These are phyloP conservation scores for Limenitis camilla DNA, from an alignment of 2,888 invertebrate genomes.

Conservation along the genomic window DNA sequence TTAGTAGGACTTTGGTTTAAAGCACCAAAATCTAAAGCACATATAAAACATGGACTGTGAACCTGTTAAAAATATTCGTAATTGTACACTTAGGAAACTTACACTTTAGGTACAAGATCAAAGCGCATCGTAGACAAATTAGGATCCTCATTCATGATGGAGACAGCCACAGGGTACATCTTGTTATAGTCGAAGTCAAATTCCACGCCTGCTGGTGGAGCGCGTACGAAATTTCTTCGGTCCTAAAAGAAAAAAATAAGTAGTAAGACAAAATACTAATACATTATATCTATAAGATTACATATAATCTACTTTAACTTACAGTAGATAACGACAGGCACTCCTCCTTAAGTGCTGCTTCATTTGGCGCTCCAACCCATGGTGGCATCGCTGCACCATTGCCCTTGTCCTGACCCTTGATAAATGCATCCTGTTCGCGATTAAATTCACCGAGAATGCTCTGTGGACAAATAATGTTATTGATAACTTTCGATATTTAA, in stretches of 20 bases:
- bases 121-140: conserved; percentile 99
- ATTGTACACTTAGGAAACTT: conserved; percentile 58
- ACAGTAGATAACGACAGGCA: conserved; percentile 94
- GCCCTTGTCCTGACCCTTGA: conserved; percentile 89
- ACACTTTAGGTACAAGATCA: conserved; percentile 99
- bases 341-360: conserved; percentile 94
- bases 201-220: conserved; percentile 95
- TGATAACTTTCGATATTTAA: too few relatives aligned
- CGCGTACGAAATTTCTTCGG: conserved; percentile 96
- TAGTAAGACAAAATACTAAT: not conserved
- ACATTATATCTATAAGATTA: too few relatives aligned
- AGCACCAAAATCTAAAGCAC: too few relatives aligned
- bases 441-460: conserved; percentile 97
- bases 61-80: not conserved
- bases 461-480: conserved; percentile 67
- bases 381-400: conserved; percentile 86
- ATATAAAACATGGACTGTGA: not conserved
- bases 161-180: conserved; percentile 93
- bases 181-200: conserved; percentile 96
- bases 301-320: conserved; percentile 36
- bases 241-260: conserved; percentile 78
- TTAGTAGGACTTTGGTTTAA: too few relatives aligned
- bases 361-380: conserved; percentile 97
- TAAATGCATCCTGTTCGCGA: conserved; percentile 97
- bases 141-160: conserved; percentile 95